Conservation (phyloP, 2,888 invertebrate species). For the Chymomyza caudatula region DNA sequence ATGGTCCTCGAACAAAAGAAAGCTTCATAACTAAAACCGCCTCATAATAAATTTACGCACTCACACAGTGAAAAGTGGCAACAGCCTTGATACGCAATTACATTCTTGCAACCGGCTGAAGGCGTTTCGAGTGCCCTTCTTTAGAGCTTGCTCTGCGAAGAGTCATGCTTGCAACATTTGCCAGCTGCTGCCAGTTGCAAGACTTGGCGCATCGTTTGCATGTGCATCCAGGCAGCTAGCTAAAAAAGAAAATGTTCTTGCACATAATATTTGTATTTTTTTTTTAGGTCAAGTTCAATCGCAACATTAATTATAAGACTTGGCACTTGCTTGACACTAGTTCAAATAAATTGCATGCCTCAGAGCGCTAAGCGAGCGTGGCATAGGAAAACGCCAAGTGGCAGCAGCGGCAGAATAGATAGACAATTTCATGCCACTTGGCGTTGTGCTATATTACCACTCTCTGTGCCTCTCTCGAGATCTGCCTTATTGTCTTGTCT, state of each 20-base stretch:
- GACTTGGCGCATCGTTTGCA: constrained; percentile 20
- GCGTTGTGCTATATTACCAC: background rate
- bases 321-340: constrained; percentile 44
- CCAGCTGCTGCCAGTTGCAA: background rate
- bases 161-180: background rate
- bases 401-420: too few relatives aligned
- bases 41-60: too few relatives aligned
- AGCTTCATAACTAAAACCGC: too few relatives aligned
- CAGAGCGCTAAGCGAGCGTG: constrained; percentile 43
- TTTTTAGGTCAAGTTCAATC: constrained; percentile 68
- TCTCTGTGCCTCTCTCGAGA: background rate
- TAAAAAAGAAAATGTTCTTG: background rate
- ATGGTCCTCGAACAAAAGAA: too few relatives aligned
- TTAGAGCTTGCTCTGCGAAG: background rate
- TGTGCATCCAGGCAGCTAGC: constrained; percentile 30
- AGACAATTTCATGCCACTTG: constrained; percentile 1
- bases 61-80: too few relatives aligned
- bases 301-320: constrained; percentile 66
- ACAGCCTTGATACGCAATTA: background rate
- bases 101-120: background rate
- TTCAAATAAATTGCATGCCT: constrained; percentile 53
- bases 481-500: constrained; percentile 6
- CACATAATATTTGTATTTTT: background rate
- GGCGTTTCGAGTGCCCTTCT: background rate
- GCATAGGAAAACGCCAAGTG: too few relatives aligned